Conservation (phyloP, 2,888 invertebrate genomes). For the Sabellastarte sp. region DNA sequence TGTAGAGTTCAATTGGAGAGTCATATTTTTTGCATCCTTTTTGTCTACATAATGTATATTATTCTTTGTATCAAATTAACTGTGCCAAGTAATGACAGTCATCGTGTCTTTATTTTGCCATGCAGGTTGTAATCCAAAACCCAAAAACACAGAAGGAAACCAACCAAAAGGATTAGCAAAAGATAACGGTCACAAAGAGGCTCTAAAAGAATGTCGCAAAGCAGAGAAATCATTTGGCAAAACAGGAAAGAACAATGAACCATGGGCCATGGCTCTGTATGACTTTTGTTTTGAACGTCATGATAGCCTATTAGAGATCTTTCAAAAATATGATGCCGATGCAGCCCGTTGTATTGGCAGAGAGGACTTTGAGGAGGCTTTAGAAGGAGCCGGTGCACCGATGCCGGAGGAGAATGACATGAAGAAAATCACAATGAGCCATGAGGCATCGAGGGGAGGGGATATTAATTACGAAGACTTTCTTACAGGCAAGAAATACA, state of each 20-base stretch:
- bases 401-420: slow-evolving; percentile 46
- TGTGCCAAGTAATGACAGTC: no score
- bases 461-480: slow-evolving; percentile 55
- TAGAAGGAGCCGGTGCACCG: slow-evolving; percentile 46
- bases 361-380: slow-evolving; percentile 47
- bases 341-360: slow-evolving; percentile 41
- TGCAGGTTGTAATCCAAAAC: slow-evolving; percentile 59
- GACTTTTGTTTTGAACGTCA: slow-evolving; percentile 50
- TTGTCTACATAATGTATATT: no score
- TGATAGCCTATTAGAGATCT: slow-evolving; percentile 41
- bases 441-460: slow-evolving; percentile 48
- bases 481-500: slow-evolving; percentile 56
- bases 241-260: slow-evolving; percentile 54
- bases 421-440: slow-evolving; percentile 36
- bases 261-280: slow-evolving; percentile 53
- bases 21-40: no score
- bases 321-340: slow-evolving; percentile 51
- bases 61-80: no score
- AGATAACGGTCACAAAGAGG: slow-evolving; percentile 55
- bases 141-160: slow-evolving; percentile 56
- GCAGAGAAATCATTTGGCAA: slow-evolving; percentile 57
- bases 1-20: no score
- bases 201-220: slow-evolving; percentile 56
- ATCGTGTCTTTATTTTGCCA: no score
- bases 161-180: slow-evolving; percentile 54